Base-by-base conservation (phyloP, 2,797 vertebrate species). In the Chelonia mydas region DNA sequence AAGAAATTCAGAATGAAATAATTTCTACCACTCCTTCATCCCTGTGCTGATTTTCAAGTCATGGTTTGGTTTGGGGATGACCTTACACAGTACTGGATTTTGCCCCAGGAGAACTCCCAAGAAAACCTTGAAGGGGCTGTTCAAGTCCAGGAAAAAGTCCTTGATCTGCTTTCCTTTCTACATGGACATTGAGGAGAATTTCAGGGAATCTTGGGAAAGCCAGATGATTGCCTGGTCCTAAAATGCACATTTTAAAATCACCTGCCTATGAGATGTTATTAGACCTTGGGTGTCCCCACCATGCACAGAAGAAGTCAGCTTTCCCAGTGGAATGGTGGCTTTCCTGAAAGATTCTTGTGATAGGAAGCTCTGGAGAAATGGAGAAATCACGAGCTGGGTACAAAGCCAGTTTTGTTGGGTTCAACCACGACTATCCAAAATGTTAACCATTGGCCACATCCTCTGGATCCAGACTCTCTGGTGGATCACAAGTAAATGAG, bases 371-470 rank as follows among this genome's bases (percentile, higher is more conserved):
- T 54, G 88, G 55, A 84, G 5, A 37, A 84, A 81, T 54, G 88
- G 55, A 84, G 5, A 37, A 84, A 81, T 27, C 27, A 54, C 0
- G 0, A 86, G 11, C 15, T 83, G 1, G 3, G 49, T 25, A 8
- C 11, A 19, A 33, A 57, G 33, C n/a, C 10, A 15, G 41, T 77
- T 86, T 87, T 90, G 53, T 19, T 50, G 8, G 13, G 53, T 5
- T 86, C 50, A 33, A 31, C 59, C 37, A 33, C n/a, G 15, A 41
- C 41, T 31, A 87, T 19, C 25, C 21, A 57, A 84, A 51, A 49
- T 7, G 37, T 12, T 21, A 90, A 15, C 37, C 15, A 59, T 25
- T 55, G 9, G 76, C 79, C 11, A 76, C 11, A n/a, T 23, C 13
- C 5, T 65, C 61, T 28, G 7, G 57, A 72, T 13, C 33, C 45